Evolutionary conservation across 2,888 invertebrate species (phyloP), one percentile per base, ranked within the genome.

Genomic region (Nasonia oneida): DNA sequence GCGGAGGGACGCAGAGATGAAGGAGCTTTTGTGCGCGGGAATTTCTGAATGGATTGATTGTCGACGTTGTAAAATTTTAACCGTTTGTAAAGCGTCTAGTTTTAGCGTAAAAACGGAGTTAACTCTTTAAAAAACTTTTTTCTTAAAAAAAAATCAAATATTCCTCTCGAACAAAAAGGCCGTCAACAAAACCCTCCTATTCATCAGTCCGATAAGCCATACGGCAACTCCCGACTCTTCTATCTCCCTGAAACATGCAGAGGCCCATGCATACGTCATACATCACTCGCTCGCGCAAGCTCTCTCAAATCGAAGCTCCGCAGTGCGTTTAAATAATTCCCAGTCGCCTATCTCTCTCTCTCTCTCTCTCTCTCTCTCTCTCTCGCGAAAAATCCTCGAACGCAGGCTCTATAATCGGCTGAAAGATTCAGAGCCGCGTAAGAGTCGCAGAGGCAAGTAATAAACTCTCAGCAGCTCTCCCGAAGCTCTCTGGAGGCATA

Each of bases 381-480:
- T 47, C 47, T 42, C 10, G 39, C 8, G 33, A 42, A 18, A 53
- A 73, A 47, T 39, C 39, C 18, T 18, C 71, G 71, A n/a, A 53
- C 3, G 18, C 39, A 39, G 18, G 50, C 15, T 15, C 37, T 18
- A 47, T 75, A 61, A 76, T 81, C 77, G 42, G 53, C 70, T 77
- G 57, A 85, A 77, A 81, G 53, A 81, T 85, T 85, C 76, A 78
- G 29, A 64, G 33, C 18, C 39, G 67, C n/a, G 18, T 39, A 15
- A 50, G 33, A 15, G n/a, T 33, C 14, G n/a, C 39, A 53, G 67
- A 37, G 42, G 75, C 71, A 73, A 71, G 78, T 74, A 78, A 78
- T 85, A 85, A 85, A 85, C 77, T 77, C 76, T 39, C 77, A 67
- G 81, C 77, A 71, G 81, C 81, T 64, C 79, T 83, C 61, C 71